Conservation (phyloP, 2,113 vertebrate genomes). For the Coptodon rendalli region DNA sequence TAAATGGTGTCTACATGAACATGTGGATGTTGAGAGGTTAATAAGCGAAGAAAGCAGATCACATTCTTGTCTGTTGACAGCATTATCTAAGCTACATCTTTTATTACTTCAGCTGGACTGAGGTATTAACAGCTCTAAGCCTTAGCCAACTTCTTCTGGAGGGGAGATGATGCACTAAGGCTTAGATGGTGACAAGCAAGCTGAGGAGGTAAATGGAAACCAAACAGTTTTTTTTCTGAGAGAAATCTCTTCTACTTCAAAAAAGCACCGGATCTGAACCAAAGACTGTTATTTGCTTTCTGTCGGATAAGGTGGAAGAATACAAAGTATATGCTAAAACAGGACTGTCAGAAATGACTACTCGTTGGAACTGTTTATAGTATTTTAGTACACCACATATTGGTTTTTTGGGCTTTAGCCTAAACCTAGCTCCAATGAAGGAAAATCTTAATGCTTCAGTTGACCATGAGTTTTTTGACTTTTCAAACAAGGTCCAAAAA, state of each 20-base stretch:
- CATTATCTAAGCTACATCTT: not conserved
- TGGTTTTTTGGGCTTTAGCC: not conserved
- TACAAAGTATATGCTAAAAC: fast-evolving
- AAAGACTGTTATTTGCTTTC: not conserved
- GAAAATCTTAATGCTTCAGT: not conserved
- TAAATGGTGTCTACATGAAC: not conserved
- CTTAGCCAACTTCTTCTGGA: not conserved
- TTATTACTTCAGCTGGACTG: not conserved
- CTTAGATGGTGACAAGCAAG: not conserved
- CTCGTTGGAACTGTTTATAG: not conserved
- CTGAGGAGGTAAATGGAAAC: not conserved
- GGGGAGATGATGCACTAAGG: not conserved
- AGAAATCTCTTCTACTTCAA: not conserved
- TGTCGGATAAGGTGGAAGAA: not conserved
- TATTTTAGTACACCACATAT: not conserved
- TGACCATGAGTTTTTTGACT: fast-evolving
- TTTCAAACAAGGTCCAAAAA: not conserved
- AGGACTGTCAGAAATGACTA: not conserved
- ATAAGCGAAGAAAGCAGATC: fast-evolving
- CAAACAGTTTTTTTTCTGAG: not conserved
- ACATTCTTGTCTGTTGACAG: not conserved
- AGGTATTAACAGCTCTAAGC: not conserved
- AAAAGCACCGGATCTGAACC: not conserved
- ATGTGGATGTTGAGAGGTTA: not conserved
- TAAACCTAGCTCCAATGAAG: not conserved